Evolutionary conservation across 2,888 invertebrate genomes (phyloP), one percentile per base, ranked within the genome.

Genomic region (Acleris sparsana): DNA sequence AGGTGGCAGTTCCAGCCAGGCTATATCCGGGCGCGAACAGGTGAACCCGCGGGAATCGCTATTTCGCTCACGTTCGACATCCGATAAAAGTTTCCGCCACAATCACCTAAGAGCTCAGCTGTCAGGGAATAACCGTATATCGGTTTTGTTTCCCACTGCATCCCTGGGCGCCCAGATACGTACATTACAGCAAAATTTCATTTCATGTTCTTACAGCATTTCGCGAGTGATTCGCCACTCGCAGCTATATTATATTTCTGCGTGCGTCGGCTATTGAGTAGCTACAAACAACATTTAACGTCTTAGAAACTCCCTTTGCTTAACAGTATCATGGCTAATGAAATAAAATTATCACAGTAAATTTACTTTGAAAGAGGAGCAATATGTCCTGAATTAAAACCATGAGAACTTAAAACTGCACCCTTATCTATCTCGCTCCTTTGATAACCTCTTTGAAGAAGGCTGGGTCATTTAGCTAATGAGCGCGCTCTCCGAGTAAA

Each of bases 41-140:
- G 88, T 89, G 85, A 86, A 82, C 88, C 84, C 88, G 79, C 83
- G 88, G 87, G 88, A 87, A 88, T 91, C 87, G 85, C 87, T 87
- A 92, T 92, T 92, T 88, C 80, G 85, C 85, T 89, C 93, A 93
- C 93, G 93, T 91, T 88, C 89, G 87, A 89, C 89, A 89, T 92
- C 88, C 90, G 93, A 93, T 92, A 93, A 93, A 92, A 92, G 88
- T 93, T 92, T 90, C 90, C 88, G 85, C 91, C 91, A 92, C 93
- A 93, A 93, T 92, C 92, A 91, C 92, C 92, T 92, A 92, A 93
- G 92, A 93, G 92, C 93, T 92, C 92, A 92, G 92, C 91, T 92
- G 92, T 92, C 92, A 90, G 85, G 89, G 86, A 87, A 92, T 90
- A 89, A 87, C 86, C 89, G 85, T 89, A 89, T 89, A 91, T 90